Evolutionary conservation across 2,113 vertebrate genomes (phyloP).

Genomic region (Passer domesticus): DNA sequence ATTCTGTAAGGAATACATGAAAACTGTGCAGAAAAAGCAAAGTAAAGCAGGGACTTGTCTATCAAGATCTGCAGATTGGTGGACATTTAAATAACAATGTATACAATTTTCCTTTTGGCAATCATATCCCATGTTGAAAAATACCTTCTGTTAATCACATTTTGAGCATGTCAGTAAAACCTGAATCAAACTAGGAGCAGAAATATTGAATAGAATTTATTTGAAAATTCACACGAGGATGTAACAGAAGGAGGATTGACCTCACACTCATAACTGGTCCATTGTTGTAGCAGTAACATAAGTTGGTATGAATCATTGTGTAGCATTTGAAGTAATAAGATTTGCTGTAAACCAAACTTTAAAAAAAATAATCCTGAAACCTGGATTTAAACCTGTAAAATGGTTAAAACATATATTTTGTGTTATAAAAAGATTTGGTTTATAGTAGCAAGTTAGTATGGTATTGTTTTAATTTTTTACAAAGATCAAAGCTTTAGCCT

Average conservation of each 20-base stretch:
- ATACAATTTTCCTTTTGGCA: not conserved
- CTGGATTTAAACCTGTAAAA: not conserved
- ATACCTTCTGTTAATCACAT: not conserved
- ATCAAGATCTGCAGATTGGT: not conserved
- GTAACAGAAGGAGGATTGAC: not conserved
- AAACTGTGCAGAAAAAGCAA: not conserved
- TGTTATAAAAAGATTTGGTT: not conserved
- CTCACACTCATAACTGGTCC: not conserved
- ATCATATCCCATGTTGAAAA: not conserved
- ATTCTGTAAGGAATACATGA: constrained; percentile 7
- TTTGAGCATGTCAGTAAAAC: not conserved
- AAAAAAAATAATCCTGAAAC: not conserved
- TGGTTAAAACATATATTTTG: not conserved
- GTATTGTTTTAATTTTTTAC: not conserved
- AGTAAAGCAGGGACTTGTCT: not conserved
- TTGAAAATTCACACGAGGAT: not conserved
- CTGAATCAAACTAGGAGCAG: not conserved
- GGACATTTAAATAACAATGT: not conserved
- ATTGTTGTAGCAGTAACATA: not conserved
- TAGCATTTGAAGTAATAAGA: not conserved
- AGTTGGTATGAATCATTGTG: not conserved
- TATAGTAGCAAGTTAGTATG: not conserved
- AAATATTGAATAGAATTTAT: not conserved
- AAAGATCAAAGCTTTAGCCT: constrained; percentile 21
- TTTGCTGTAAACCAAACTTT: not conserved